A percentile compares a stretch with the other conserved stretches of the same genome.
phyloP scores from a whole-genome alignment of 2,797 vertebrate genomes.

The Synanceia verrucosa region DNA sequence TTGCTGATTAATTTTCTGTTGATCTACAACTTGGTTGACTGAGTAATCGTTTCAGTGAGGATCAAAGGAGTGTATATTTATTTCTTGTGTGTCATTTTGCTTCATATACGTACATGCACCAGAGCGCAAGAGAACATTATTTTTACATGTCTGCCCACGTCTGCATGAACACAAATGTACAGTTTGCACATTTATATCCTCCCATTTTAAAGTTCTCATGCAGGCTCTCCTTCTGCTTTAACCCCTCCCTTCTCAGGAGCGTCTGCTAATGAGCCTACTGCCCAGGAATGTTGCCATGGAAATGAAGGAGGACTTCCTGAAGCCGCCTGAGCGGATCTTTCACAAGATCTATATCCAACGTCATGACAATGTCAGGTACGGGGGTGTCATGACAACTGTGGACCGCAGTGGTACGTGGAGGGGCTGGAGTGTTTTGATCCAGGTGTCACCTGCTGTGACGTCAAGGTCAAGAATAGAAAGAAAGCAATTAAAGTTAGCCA shows the following conservation, averaged over 20 bases:
- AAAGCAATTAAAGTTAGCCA: slow-evolving; percentile 41
- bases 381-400: slow-evolving; percentile 69
- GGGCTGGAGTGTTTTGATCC: slow-evolving; percentile 49
- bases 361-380: slow-evolving; percentile 96
- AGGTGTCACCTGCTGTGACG: slow-evolving; percentile 58
- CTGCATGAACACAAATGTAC: neutral
- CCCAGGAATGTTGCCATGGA: slow-evolving; percentile 98
- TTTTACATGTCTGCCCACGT: neutral
- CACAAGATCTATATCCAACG: slow-evolving; percentile 99
- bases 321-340: slow-evolving; percentile 96
- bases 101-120: neutral
- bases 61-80: neutral
- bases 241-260: slow-evolving; percentile 81
- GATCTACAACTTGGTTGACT: neutral
- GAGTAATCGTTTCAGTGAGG: neutral
- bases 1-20: neutral
- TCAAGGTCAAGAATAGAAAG: slow-evolving; percentile 60
- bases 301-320: slow-evolving; percentile 98
- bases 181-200: neutral
- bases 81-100: neutral
- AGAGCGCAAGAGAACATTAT: neutral
- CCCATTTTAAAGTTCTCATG: slow-evolving; percentile 32
- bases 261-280: slow-evolving; percentile 94
- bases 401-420: slow-evolving; percentile 1
- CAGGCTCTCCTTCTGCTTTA: slow-evolving; percentile 16